These are phyloP conservation scores for Ornithorhynchus anatinus DNA, from an alignment of 2,113 vertebrate genomes.

Conservation along the genomic window DNA sequence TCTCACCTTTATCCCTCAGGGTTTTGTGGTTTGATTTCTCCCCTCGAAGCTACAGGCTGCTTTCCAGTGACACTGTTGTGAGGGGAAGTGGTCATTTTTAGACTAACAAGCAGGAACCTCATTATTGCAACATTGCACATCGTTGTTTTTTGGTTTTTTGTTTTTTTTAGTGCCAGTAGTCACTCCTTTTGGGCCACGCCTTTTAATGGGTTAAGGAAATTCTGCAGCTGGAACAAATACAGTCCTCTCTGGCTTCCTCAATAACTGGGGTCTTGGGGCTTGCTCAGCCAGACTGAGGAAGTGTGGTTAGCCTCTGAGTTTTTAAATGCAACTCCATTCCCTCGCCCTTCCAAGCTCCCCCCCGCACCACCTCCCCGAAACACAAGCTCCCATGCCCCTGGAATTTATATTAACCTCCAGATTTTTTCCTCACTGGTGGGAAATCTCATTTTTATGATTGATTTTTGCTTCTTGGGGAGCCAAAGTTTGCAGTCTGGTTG, in stretches of 20 bases:
- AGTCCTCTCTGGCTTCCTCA: constrained; percentile 62
- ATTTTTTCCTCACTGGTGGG: constrained; percentile 17
- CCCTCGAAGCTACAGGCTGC: too few species aligned
- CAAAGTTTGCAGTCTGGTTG: neutral
- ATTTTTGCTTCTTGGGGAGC: neutral
- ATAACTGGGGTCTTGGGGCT: constrained; percentile 48
- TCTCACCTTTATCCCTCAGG: too few species aligned
- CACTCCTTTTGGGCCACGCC: neutral
- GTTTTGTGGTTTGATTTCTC: too few species aligned
- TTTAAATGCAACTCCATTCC: constrained; percentile 34
- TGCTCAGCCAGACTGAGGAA: constrained; percentile 63
- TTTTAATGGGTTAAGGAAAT: constrained; percentile 67
- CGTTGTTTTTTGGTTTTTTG: too few species aligned
- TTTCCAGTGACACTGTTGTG: too few species aligned
- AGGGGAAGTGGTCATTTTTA: too few species aligned
- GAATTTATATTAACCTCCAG: constrained; percentile 68
- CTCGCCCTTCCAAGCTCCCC: neutral
- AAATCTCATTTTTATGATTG: neutral
- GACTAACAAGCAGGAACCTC: too few species aligned
- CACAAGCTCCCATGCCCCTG: constrained; percentile 6
- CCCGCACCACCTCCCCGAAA: neutral
- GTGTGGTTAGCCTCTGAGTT: constrained; percentile 50
- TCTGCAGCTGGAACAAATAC: constrained; percentile 69
- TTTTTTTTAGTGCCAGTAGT: too few species aligned
- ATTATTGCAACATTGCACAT: too few species aligned